Conservation (phyloP, 2,113 vertebrate species). For the Pteruthius melanotis region DNA sequence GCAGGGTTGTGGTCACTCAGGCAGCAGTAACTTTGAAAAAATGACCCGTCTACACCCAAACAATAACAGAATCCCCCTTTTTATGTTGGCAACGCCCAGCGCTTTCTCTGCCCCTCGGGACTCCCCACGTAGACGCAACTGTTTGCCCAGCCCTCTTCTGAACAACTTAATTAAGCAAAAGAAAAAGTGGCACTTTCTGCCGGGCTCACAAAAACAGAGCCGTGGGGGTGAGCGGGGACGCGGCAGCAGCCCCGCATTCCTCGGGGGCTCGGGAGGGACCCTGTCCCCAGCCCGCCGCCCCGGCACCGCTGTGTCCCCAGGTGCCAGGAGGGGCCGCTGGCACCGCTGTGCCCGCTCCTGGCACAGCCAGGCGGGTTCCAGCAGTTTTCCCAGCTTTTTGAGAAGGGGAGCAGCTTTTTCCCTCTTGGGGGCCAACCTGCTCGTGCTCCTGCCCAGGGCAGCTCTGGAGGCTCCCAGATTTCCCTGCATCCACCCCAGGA, state of each 20-base stretch:
- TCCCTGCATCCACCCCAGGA: fast-evolving
- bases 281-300: background rate
- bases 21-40: slow-evolving; percentile 87
- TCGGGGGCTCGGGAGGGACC: background rate
- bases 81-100: slow-evolving; percentile 84
- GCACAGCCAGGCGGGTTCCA: background rate
- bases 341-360: fast-evolving
- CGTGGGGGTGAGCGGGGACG: slow-evolving; percentile 71
- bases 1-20: slow-evolving; percentile 76
- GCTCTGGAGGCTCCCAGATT: background rate
- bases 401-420: slow-evolving; percentile 13
- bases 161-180: slow-evolving; percentile 89
- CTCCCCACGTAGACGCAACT: slow-evolving; percentile 86
- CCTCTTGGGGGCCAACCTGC: fast-evolving
- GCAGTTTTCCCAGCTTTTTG: background rate
- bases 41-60: slow-evolving; percentile 88
- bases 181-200: slow-evolving; percentile 86
- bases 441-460: fast-evolving
- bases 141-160: slow-evolving; percentile 82
- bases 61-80: slow-evolving; percentile 87
- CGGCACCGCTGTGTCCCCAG: background rate
- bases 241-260: slow-evolving; percentile 73
- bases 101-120: slow-evolving; percentile 78
- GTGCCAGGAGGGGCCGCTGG: background rate
- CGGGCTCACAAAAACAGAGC: slow-evolving; percentile 78